These are phyloP conservation scores for Drosophila robusta DNA, from an alignment of 2,888 invertebrate species.

Conservation along the genomic window DNA sequence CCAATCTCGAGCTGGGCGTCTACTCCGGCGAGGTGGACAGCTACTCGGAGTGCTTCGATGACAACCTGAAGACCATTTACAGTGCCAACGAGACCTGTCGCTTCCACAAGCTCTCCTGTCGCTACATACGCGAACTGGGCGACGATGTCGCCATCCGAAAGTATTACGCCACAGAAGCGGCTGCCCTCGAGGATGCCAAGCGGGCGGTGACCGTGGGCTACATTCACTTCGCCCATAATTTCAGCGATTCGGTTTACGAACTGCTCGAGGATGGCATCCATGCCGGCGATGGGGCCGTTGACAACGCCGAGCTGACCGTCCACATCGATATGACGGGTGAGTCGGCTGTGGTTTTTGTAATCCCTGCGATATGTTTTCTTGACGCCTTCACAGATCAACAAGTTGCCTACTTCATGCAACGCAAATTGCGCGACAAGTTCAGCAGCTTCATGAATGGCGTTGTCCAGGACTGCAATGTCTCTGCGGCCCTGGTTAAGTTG, in stretches of 20 bases:
- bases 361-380: not conserved
- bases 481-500: conserved; percentile 86
- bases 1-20: conserved; percentile 90
- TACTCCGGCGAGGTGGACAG: conserved; percentile 91
- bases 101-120: conserved; percentile 87
- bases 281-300: conserved; percentile 86
- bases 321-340: conserved; percentile 92
- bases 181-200: conserved; percentile 87
- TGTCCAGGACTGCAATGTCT: conserved; percentile 88
- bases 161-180: conserved; percentile 82
- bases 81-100: conserved; percentile 85
- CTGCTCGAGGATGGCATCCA: conserved; percentile 87
- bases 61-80: conserved; percentile 84
- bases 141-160: conserved; percentile 86
- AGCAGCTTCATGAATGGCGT: conserved; percentile 88
- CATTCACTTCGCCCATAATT: conserved; percentile 90
- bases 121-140: conserved; percentile 87
- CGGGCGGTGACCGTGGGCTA: conserved; percentile 88
- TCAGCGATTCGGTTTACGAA: conserved; percentile 88
- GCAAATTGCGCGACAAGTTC: conserved; percentile 89
- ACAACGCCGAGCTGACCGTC: conserved; percentile 88
- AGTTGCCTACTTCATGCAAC: conserved; percentile 90
- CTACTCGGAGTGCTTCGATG: conserved; percentile 84
- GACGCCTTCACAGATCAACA: conserved; percentile 89
- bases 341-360: not conserved